These are phyloP conservation scores for Emys orbicularis DNA, from an alignment of 2,797 vertebrate species.

Conservation along the genomic window DNA sequence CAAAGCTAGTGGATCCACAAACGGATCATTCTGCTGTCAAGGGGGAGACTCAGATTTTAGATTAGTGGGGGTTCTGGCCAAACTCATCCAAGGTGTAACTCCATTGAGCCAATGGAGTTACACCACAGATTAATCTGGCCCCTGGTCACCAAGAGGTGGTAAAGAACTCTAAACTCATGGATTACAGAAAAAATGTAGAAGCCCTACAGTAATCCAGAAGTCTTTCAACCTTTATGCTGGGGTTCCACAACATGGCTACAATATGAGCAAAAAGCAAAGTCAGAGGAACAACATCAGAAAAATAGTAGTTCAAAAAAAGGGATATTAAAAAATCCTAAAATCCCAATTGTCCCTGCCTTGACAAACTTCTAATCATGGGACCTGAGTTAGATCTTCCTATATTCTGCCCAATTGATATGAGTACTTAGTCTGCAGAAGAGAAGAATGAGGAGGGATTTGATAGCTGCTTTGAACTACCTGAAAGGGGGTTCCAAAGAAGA, in stretches of 20 bases:
- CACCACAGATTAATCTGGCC: background rate
- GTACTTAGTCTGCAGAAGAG: background rate
- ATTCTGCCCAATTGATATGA: background rate
- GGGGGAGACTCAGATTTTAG: background rate
- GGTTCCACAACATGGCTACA: background rate
- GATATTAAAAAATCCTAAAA: background rate
- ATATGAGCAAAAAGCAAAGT: background rate
- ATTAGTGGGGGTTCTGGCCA: background rate
- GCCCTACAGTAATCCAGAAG: background rate
- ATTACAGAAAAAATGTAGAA: background rate
- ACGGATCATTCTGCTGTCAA: background rate
- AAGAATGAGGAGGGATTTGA: no score
- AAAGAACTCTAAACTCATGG: background rate
- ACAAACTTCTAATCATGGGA: background rate
- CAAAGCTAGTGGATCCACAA: background rate
- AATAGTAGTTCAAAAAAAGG: background rate
- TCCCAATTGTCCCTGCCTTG: background rate
- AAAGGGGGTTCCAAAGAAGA: no score
- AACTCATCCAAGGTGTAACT: background rate
- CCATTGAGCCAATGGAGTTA: background rate
- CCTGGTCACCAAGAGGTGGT: background rate
- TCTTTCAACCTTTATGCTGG: background rate
- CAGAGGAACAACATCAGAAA: background rate
- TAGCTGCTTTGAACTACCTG: no score
- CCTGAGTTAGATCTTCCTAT: background rate